Conservation (phyloP, 2,113 vertebrate species). For the Myocastor coypus region DNA sequence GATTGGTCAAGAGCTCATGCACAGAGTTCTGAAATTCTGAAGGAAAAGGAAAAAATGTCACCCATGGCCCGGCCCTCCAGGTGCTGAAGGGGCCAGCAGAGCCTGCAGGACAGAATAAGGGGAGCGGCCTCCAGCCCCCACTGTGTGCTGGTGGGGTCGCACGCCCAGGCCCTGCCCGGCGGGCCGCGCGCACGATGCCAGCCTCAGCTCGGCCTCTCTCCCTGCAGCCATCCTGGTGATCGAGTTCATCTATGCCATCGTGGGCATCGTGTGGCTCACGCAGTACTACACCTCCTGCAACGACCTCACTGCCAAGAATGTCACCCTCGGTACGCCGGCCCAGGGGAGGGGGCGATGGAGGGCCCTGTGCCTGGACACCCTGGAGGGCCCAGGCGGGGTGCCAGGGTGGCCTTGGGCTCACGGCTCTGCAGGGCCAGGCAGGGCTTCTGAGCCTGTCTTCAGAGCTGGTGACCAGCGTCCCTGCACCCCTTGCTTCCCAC, state of each 20-base stretch:
- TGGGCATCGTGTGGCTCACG: constrained; percentile 97
- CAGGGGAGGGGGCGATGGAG: neutral
- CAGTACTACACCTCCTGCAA: constrained; percentile 98
- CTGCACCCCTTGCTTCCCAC: neutral
- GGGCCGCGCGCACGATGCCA: neutral
- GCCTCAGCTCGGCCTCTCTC: constrained; percentile 55
- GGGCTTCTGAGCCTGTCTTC: neutral
- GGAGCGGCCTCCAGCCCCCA: neutral
- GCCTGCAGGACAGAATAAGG: neutral
- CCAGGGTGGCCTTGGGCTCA: neutral
- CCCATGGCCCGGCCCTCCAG: neutral
- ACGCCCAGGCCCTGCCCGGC: neutral
- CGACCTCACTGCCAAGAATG: constrained; percentile 97
- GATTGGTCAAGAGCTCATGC: accelerated
- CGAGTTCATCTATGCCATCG: constrained; percentile 97
- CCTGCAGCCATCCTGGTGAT: constrained; percentile 96
- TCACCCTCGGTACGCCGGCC: constrained; percentile 93
- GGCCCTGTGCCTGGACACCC: neutral
- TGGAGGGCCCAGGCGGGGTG: neutral
- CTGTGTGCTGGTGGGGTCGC: neutral
- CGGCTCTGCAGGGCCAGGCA: neutral
- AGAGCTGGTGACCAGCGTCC: neutral
- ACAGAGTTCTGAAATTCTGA: neutral
- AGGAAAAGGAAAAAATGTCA: neutral
- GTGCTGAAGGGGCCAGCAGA: neutral